Evolutionary conservation across 2,888 invertebrate species (phyloP).

Genomic region (Hyalella azteca): DNA sequence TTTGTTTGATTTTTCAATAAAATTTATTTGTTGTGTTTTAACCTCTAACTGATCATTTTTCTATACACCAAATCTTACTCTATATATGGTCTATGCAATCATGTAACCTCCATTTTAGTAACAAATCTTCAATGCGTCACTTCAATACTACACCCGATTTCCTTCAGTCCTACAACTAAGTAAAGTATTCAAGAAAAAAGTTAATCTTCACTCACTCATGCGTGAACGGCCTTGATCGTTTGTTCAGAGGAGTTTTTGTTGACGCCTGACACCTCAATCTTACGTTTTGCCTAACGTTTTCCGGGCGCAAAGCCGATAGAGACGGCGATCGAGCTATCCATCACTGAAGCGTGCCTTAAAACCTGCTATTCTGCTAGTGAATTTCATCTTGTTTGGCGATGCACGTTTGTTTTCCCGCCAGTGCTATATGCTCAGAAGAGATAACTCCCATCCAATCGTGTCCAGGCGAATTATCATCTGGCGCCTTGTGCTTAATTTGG

Average conservation of each 20-base stretch:
- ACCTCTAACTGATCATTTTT: too few relatives aligned
- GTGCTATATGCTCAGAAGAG: not conserved
- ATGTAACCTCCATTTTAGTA: too few relatives aligned
- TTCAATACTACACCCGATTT: too few relatives aligned
- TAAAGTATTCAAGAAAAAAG: too few relatives aligned
- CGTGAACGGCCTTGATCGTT: not conserved
- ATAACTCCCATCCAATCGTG: not conserved
- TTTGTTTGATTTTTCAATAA: too few relatives aligned
- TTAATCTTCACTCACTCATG: not conserved
- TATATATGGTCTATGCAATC: too few relatives aligned
- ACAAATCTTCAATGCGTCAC: too few relatives aligned
- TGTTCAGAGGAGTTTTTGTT: not conserved
- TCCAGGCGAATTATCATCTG: not conserved
- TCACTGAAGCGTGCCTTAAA: slow-evolving; percentile 5
- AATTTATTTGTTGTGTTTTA: too few relatives aligned
- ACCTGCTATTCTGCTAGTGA: not conserved
- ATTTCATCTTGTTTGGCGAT: not conserved
- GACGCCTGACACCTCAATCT: slow-evolving; percentile 19
- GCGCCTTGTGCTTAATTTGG: not conserved
- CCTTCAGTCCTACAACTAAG: too few relatives aligned
- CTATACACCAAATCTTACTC: too few relatives aligned
- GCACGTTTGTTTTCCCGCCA: slow-evolving; percentile 4
- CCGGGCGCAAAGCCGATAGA: not conserved
- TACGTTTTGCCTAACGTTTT: slow-evolving; percentile 2
- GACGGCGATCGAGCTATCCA: slow-evolving; percentile 15